These are phyloP conservation scores for Chrysodeixis includens DNA, from an alignment of 2,888 invertebrate genomes.

Conservation along the genomic window DNA sequence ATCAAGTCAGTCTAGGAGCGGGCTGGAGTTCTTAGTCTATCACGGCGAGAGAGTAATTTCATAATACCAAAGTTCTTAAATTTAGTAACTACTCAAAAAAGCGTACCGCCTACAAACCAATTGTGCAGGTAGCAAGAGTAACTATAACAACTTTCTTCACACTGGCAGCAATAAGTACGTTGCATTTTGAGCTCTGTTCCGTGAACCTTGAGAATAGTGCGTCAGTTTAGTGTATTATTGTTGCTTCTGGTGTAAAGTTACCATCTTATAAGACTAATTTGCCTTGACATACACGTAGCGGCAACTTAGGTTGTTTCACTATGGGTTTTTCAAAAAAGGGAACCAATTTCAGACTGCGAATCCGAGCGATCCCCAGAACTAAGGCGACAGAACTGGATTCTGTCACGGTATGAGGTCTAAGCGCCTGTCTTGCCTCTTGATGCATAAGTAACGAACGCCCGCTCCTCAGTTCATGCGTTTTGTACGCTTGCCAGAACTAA, in stretches of 20 bases:
- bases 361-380: too few relatives aligned
- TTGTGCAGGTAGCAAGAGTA: not conserved
- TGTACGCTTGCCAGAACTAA: constrained; percentile 47
- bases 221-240: constrained; percentile 8
- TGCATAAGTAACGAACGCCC: constrained; percentile 17
- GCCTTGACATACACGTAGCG: not conserved
- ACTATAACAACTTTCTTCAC: not conserved
- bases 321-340: too few relatives aligned
- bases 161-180: not conserved
- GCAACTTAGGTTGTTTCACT: too few relatives aligned
- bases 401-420: too few relatives aligned
- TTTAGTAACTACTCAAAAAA: too few relatives aligned
- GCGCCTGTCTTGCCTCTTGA: too few relatives aligned
- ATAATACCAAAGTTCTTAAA: too few relatives aligned
- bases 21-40: constrained; percentile 18
- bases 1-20: constrained; percentile 27
- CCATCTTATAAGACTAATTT: not conserved
- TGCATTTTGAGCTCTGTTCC: constrained; percentile 29
- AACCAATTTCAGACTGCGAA: too few relatives aligned
- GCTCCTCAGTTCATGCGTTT: constrained; percentile 33
- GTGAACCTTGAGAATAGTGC: constrained; percentile 14
- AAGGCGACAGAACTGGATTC: too few relatives aligned
- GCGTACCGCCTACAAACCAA: too few relatives aligned
- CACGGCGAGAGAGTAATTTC: too few relatives aligned
- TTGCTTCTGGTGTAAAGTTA: not conserved